phyloP scores from a whole-genome alignment of 1,140 invertebrate species.

The Leptinotarsa undecemlineata region DNA sequence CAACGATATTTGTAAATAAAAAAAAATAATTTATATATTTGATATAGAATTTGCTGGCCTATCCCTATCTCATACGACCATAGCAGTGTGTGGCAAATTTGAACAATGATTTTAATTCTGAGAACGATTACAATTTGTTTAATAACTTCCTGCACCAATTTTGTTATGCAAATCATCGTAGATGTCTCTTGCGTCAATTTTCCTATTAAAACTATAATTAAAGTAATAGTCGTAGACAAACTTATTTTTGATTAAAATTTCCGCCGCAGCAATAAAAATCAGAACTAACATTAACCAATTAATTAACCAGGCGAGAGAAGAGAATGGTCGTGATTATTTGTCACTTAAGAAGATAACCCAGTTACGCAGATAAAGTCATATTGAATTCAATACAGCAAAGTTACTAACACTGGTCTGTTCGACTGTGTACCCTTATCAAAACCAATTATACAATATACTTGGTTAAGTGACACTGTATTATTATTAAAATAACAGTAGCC shows the following conservation, averaged over 20 bases:
- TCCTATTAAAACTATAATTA: conserved; percentile 30
- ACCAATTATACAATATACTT: conserved; percentile 55
- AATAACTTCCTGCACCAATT: conserved; percentile 11
- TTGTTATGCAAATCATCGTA: conserved; percentile 13
- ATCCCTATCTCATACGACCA: too few relatives aligned
- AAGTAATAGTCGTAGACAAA: conserved; percentile 31
- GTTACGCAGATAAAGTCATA: conserved; percentile 28
- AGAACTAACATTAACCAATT: conserved; percentile 53
- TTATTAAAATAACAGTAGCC: conserved; percentile 51
- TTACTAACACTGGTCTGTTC: conserved; percentile 23
- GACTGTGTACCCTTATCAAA: conserved; percentile 53
- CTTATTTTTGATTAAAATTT: conserved; percentile 45
- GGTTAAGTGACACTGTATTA: conserved; percentile 53
- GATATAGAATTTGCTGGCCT: too few relatives aligned
- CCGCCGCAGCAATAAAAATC: conserved; percentile 50
- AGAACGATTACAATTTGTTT: conserved; percentile 24
- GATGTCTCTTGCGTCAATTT: conserved; percentile 25
- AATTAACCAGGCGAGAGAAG: conserved; percentile 46
- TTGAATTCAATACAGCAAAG: background rate
- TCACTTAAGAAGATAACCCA: conserved; percentile 54
- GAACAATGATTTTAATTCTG: too few relatives aligned
- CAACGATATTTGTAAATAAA: too few relatives aligned
- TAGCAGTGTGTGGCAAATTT: too few relatives aligned
- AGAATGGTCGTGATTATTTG: conserved; percentile 53
- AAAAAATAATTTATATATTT: too few relatives aligned